Percentiles rank a stretch among this genome's conserved stretches.
Evolutionary conservation across 2,113 vertebrate genomes (phyloP).

Genomic region (Pelodiscus sinensis): DNA sequence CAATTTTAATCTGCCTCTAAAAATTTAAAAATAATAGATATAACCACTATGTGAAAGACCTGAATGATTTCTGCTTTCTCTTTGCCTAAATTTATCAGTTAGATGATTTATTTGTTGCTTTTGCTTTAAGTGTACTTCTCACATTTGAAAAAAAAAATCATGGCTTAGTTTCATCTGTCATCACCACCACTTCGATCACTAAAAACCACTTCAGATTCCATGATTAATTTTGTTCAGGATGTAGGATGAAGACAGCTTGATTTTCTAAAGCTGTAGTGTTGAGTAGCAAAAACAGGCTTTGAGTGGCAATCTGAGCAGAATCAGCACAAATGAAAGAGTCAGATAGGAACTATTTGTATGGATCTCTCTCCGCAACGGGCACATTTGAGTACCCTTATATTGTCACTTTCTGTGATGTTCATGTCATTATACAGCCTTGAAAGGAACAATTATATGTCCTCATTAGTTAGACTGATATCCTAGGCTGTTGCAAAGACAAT

Average conservation of each 20-base stretch:
- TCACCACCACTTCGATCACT: not conserved
- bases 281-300: slow-evolving; percentile 12
- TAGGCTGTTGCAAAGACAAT: not conserved
- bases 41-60: not conserved
- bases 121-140: not conserved
- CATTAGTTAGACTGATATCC: not conserved
- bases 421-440: not conserved
- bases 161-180: not conserved
- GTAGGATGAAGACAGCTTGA: not conserved
- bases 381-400: not conserved
- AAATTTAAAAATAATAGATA: not conserved
- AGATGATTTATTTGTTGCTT: not conserved
- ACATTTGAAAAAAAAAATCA: slow-evolving; percentile 7
- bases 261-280: slow-evolving; percentile 21
- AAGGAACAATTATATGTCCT: not conserved
- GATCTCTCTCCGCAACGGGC: not conserved
- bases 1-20: accelerated
- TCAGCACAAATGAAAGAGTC: not conserved
- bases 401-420: not conserved
- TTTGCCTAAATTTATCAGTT: not conserved
- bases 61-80: not conserved
- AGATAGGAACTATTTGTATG: not conserved
- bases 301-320: not conserved
- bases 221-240: not conserved
- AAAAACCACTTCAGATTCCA: not conserved